A percentile compares a stretch with the other conserved stretches of the same genome.
These are phyloP conservation scores for Macrochelys suwanniensis DNA, from an alignment of 2,797 vertebrate genomes.

Conservation along the genomic window DNA sequence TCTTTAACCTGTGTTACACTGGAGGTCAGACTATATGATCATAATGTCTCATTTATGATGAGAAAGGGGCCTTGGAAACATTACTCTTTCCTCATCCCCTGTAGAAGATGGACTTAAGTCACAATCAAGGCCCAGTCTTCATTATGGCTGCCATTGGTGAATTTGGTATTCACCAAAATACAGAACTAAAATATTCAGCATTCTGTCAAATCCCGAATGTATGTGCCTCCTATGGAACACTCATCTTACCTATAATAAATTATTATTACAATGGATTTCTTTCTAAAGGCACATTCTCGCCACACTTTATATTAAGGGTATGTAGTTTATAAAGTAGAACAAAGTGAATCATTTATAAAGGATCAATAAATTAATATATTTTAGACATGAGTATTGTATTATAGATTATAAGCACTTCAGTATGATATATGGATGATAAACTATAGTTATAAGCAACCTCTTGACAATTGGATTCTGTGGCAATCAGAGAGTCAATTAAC, in stretches of 20 bases:
- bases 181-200: background rate
- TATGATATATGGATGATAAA: background rate
- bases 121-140: background rate
- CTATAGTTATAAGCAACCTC: background rate
- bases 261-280: background rate
- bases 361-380: background rate
- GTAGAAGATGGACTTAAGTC: background rate
- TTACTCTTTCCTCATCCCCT: background rate
- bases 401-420: background rate
- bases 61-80: background rate
- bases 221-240: background rate
- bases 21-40: background rate
- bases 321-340: background rate
- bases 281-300: background rate
- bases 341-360: background rate
- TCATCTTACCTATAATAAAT: background rate
- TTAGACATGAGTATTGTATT: too few relatives aligned
- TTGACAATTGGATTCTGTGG: background rate
- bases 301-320: background rate
- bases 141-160: background rate
- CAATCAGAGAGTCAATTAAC: conserved; percentile 8
- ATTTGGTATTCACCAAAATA: background rate
- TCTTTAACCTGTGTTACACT: too few relatives aligned
- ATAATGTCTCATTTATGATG: background rate
- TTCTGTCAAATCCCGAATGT: background rate